Conservation (phyloP, 2,888 invertebrate species). For the Drosophila picticornis region DNA sequence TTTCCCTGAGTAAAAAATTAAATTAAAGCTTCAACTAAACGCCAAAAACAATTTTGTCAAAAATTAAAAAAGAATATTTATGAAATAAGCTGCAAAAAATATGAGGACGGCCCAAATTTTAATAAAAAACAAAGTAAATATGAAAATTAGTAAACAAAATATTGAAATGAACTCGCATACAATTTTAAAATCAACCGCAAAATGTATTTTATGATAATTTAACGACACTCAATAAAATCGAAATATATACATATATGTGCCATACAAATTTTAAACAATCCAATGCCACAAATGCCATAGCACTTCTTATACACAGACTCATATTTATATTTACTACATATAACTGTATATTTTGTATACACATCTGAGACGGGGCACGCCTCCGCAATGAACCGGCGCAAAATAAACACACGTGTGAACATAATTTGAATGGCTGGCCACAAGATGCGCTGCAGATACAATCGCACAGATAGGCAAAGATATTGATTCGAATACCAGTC, state of each 20-base stretch:
- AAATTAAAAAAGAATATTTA: not conserved
- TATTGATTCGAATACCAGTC: conserved; percentile 6
- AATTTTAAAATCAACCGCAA: conserved; percentile 41
- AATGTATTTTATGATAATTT: conserved; percentile 63
- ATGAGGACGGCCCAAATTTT: not conserved
- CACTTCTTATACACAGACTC: conserved; percentile 51
- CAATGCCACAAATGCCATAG: conserved; percentile 78
- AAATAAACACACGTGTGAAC: conserved; percentile 78
- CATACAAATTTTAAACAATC: conserved; percentile 54
- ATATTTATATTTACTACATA: conserved; percentile 24
- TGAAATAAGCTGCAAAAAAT: not conserved
- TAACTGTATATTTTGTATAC: conserved; percentile 13
- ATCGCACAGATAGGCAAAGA: conserved; percentile 22
- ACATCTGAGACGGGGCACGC: conserved; percentile 40
- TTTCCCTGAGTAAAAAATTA: not conserved
- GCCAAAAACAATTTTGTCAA: not conserved
- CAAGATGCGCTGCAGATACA: conserved; percentile 69
- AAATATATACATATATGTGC: conserved; percentile 29
- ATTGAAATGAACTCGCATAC: conserved; percentile 6
- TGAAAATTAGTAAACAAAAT: conserved; percentile 16
- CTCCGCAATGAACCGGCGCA: conserved; percentile 55
- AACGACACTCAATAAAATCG: conserved; percentile 63
- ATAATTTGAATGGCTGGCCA: conserved; percentile 64
- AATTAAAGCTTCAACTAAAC: not conserved
- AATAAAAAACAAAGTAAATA: conserved; percentile 7